Evolutionary conservation across 2,113 vertebrate genomes (phyloP).

Genomic region (Pan troglodytes): NHGRI_mPanTro3-v2.1_pri NC_072415.2:59642001-59642500

Average conservation of each 20-base stretch:
- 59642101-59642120: slow-evolving; percentile 96
- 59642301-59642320: neutral
- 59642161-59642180: slow-evolving; percentile 86
- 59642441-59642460: neutral
- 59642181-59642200: fast-evolving
- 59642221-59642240: neutral
- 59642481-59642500: neutral
- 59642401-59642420: neutral
- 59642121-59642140: slow-evolving; percentile 90
- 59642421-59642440: neutral
- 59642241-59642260: neutral
- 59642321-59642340: neutral
- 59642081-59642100: slow-evolving; percentile 97
- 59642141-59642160: slow-evolving; percentile 92
- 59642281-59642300: neutral
- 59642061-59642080: slow-evolving; percentile 85
- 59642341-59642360: neutral
- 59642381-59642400: neutral
- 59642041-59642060: slow-evolving; percentile 86
- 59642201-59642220: neutral
- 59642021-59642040: neutral
- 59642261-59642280: neutral
- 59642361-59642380: neutral
- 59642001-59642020: neutral
- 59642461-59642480: neutral